A percentile compares a stretch with the other conserved stretches of the same genome.
Conservation (phyloP, 2,113 vertebrate species). For the Lasiurus cinereus region DNA sequence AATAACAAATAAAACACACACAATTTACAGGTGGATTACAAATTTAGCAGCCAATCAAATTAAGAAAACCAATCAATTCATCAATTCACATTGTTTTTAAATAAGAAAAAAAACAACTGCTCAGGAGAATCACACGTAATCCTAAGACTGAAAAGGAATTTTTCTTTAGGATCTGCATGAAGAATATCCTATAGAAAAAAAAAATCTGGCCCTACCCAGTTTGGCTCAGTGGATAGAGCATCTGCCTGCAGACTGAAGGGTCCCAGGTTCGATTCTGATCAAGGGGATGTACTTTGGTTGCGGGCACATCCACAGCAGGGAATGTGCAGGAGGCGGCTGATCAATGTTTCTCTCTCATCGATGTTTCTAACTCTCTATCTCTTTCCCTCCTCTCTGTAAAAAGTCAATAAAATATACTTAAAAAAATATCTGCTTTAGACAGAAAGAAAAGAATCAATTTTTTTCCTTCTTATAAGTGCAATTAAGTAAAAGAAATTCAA, state of each 20-base stretch:
- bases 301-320: too few species aligned
- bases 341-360: too few species aligned
- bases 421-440: background rate
- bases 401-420: too few species aligned
- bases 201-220: too few species aligned
- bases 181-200: constrained; percentile 1
- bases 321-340: too few species aligned
- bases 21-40: background rate
- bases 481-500: constrained; percentile 49
- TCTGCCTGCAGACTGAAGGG: too few species aligned
- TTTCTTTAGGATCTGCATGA: background rate
- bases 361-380: too few species aligned
- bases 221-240: too few species aligned
- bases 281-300: too few species aligned
- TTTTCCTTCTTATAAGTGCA: background rate
- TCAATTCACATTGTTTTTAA: constrained; percentile 27
- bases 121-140: constrained; percentile 45
- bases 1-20: constrained; percentile 31
- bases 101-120: constrained; percentile 25
- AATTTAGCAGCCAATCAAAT: constrained; percentile 33
- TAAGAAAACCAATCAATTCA: constrained; percentile 1
- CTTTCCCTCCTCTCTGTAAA: too few species aligned
- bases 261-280: too few species aligned
- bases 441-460: background rate
- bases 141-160: background rate